Conservation (phyloP, 2,888 invertebrate genomes). For the Caenorhabditis sp. region DNA sequence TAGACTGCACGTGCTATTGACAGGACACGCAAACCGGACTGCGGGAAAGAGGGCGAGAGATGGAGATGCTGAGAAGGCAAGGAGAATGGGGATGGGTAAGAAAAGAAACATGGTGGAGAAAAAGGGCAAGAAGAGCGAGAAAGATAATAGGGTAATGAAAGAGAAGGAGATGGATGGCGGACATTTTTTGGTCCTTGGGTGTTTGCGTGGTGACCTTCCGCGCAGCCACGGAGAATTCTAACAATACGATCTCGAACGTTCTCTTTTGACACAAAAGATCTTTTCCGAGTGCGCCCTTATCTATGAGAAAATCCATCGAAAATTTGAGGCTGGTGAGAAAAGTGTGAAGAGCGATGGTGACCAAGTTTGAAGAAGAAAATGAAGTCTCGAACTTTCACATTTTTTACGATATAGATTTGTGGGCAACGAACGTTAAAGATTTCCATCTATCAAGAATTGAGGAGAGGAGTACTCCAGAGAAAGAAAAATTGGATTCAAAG, state of each 20-base stretch:
- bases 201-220: background rate
- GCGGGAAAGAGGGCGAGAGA: slow-evolving; percentile 7
- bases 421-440: too few species aligned
- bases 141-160: slow-evolving; percentile 22
- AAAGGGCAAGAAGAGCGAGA: slow-evolving; percentile 29
- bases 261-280: background rate
- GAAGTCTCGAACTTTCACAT: too few species aligned
- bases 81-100: background rate
- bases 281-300: too few species aligned
- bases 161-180: background rate
- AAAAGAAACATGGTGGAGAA: background rate
- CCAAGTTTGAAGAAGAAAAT: too few species aligned
- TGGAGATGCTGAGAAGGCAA: slow-evolving; percentile 9
- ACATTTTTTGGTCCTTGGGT: background rate
- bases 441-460: too few species aligned
- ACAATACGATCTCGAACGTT: slow-evolving; percentile 21
- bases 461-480: too few species aligned
- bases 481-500: too few species aligned
- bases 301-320: too few species aligned
- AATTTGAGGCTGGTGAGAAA: too few species aligned
- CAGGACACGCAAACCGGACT: slow-evolving; percentile 51
- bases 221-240: background rate
- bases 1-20: slow-evolving; percentile 62
- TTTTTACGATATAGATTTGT: too few species aligned
- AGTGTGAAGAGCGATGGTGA: too few species aligned